phyloP scores from a whole-genome alignment of 2,797 vertebrate species.

The Sus cebifrons region DNA sequence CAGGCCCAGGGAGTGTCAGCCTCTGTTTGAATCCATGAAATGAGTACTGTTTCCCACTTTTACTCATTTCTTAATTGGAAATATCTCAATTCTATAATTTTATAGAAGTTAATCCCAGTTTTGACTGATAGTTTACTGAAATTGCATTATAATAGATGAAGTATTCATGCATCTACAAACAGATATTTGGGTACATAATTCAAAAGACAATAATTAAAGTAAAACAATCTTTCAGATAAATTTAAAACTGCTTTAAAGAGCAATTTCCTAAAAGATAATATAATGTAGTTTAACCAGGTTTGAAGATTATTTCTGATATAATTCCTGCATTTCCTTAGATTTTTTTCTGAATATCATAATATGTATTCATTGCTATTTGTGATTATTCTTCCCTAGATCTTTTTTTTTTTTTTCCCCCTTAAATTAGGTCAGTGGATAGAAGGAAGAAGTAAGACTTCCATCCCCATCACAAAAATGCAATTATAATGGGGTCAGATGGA shows the following conservation, averaged over 20 bases:
- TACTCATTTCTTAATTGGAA: not conserved
- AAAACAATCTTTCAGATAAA: not conserved
- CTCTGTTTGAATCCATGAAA: not conserved
- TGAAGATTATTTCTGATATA: not conserved
- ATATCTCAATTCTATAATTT: not conserved
- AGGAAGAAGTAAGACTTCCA: not conserved
- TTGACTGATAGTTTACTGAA: not conserved
- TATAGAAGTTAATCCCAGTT: not conserved
- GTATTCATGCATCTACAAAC: not conserved
- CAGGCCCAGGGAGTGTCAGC: rapidly evolving
- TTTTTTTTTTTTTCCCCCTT: not conserved
- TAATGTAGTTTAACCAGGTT: not conserved
- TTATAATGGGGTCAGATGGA: slow-evolving; percentile 59
- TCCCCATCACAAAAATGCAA: not conserved
- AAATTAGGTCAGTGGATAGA: not conserved
- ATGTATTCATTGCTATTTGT: not conserved
- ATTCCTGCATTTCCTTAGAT: not conserved
- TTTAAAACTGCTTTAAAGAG: not conserved
- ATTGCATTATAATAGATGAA: not conserved
- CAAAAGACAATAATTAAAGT: not conserved
- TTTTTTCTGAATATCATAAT: not conserved
- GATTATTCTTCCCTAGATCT: not conserved
- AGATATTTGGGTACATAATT: not conserved
- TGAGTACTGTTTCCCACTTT: not conserved
- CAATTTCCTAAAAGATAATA: not conserved